These are phyloP conservation scores for Mugil cephalus DNA, from an alignment of 2,113 vertebrate genomes.

Conservation along the genomic window DNA sequence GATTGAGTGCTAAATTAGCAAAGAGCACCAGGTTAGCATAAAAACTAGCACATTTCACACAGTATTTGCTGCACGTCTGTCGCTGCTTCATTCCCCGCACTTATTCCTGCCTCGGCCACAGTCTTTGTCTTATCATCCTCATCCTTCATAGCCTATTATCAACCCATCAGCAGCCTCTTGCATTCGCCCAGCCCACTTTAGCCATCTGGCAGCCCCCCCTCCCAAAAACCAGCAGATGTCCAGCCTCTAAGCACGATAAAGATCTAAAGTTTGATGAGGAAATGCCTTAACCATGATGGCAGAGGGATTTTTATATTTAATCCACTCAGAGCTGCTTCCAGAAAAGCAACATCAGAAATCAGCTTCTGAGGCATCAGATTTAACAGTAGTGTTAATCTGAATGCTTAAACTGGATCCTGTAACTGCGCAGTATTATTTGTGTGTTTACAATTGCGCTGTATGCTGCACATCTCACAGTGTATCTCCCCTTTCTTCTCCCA, in stretches of 20 bases:
- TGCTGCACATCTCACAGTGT: no score
- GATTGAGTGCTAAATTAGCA: not conserved
- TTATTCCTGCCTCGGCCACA: not conserved
- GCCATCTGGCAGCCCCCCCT: conserved; percentile 68
- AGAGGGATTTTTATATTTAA: conserved; percentile 39
- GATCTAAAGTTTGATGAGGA: conserved; percentile 72
- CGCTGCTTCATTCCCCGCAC: conserved; percentile 16
- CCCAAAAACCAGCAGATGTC: conserved; percentile 66
- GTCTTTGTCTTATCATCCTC: conserved; percentile 29
- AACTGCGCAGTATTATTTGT: not conserved
- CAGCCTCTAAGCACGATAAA: conserved; percentile 56
- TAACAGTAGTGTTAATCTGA: conserved; percentile 1
- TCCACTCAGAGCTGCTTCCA: conserved; percentile 46
- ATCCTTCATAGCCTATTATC: conserved; percentile 45
- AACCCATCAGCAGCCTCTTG: conserved; percentile 44
- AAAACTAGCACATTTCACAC: no score
- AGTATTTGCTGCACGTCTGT: not conserved
- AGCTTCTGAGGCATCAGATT: conserved; percentile 20
- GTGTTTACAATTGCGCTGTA: not conserved
- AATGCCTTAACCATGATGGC: conserved; percentile 51
- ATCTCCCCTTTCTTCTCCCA: conserved; percentile 2
- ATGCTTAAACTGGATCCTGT: not conserved
- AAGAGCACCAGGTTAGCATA: no score
- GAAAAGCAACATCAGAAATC: conserved; percentile 26
- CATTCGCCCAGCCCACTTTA: conserved; percentile 27